Base-by-base conservation (phyloP, 2,888 invertebrate genomes). In the Philhelius pedissequus region DNA sequence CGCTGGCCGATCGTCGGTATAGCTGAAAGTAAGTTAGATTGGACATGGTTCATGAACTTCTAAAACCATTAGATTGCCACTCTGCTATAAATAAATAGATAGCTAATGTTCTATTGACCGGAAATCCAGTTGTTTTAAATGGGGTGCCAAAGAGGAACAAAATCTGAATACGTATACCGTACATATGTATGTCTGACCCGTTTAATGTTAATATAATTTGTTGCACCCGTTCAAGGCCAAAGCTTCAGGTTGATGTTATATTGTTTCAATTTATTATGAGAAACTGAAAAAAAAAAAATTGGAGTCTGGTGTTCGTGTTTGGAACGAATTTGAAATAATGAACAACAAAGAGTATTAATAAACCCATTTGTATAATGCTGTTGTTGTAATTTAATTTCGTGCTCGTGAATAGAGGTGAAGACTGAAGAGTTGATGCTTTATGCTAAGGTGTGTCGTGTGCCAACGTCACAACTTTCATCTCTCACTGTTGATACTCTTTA, bases 41-140 rank as follows among this genome's bases (percentile, higher is more conserved):
- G 27, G 77, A 54, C 56, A 78, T 27, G 77, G 77, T 78, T 71
- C 69, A 69, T 60, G 58, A 52, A 69, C 25, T 60, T 27, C 43
- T 25, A 70, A 35, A 52, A 52, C 9, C n/a, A 32, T 54, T n/a
- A 56, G 75, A 69, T 32, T 50, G 58, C 15, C 20, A 38, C 30
- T 20, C 45, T 52, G 2, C 8, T 32, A 2, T 27, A 15, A 7
- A 52, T 15, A 27, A 32, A 32, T 20, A 54, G 18, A 32, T 32
- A 58, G 22, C n/a, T 32, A 20, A 56, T 35, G 13, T 11, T 56
- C 22, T 32, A 22, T 38, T 62, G 27, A 30, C 62, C 62, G 62
- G 62, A 62, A 62, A 62, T 62, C 43, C 43, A 62, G 43, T 60
- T 27, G 43, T 15, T 62, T 62, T 62, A 27, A 62, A 62, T 62